Conservation (phyloP, 2,113 vertebrate genomes). For the Oxyura jamaicensis region DNA sequence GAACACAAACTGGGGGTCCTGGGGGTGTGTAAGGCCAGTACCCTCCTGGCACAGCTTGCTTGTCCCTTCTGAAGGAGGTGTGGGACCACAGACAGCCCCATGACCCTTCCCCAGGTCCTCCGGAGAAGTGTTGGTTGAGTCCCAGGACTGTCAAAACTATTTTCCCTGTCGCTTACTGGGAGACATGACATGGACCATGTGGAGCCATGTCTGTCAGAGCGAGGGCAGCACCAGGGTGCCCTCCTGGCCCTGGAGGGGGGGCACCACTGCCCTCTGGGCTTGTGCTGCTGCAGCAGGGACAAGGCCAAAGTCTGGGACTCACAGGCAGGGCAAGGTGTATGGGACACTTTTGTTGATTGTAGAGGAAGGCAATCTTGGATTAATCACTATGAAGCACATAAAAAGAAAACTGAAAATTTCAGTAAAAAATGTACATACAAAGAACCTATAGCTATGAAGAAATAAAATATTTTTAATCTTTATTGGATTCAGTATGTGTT, state of each 20-base stretch:
- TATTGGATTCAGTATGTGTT: background rate
- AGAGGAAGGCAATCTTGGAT: background rate
- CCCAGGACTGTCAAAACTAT: background rate
- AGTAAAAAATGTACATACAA: background rate
- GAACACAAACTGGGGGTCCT: rapidly evolving
- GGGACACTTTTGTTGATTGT: background rate
- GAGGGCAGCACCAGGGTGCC: background rate
- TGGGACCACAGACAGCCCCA: rapidly evolving
- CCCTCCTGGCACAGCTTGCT: rapidly evolving
- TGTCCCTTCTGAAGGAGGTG: background rate
- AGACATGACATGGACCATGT: too few species aligned
- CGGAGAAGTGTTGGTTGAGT: background rate
- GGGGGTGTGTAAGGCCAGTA: background rate
- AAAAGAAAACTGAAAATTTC: background rate
- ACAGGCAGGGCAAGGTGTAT: background rate
- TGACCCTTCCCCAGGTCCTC: background rate
- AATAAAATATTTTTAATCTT: background rate
- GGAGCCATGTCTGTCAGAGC: rapidly evolving
- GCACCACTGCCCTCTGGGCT: rapidly evolving
- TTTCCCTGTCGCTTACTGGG: background rate
- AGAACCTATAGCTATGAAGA: background rate
- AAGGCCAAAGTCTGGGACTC: background rate
- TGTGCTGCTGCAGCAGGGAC: background rate
- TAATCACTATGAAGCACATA: background rate
- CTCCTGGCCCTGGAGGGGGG: background rate